Evolutionary conservation across 2,797 vertebrate genomes (phyloP).

Genomic region (Perodicticus potto): DNA sequence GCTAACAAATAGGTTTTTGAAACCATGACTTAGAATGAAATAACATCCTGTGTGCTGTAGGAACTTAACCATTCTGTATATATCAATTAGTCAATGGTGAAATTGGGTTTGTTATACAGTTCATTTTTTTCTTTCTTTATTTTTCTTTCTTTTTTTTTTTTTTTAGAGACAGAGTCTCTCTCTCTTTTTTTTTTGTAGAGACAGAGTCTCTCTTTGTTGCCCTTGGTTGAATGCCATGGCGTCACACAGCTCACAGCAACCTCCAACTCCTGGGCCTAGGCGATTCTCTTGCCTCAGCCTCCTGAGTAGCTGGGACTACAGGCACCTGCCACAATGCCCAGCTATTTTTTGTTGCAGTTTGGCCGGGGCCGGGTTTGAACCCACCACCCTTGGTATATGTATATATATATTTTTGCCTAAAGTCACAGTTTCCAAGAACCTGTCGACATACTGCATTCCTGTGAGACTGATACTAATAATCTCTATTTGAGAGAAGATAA

Average conservation of each 20-base stretch:
- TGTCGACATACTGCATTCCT: not conserved
- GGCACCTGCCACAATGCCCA: too few relatives aligned
- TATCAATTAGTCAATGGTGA: not conserved
- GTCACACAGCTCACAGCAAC: too few relatives aligned
- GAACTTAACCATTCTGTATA: too few relatives aligned
- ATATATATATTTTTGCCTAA: not conserved
- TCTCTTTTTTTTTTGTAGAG: too few relatives aligned
- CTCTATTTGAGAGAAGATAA: not conserved
- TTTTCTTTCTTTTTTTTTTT: not conserved
- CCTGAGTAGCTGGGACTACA: too few relatives aligned
- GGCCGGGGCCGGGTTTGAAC: too few relatives aligned
- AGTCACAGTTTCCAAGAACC: not conserved
- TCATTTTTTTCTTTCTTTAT: not conserved
- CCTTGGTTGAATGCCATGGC: too few relatives aligned
- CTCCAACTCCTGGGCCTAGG: too few relatives aligned
- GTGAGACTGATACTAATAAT: not conserved
- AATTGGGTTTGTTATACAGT: not conserved
- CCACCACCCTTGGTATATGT: too few relatives aligned
- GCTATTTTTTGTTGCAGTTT: too few relatives aligned
- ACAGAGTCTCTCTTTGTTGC: too few relatives aligned
- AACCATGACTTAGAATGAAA: not conserved
- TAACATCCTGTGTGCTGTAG: not conserved
- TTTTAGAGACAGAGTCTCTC: not conserved
- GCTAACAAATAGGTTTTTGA: not conserved
- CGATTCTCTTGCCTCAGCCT: too few relatives aligned